Base-by-base conservation (phyloP, 1,140 invertebrate genomes). In the Drosophila subpulchrella region DNA sequence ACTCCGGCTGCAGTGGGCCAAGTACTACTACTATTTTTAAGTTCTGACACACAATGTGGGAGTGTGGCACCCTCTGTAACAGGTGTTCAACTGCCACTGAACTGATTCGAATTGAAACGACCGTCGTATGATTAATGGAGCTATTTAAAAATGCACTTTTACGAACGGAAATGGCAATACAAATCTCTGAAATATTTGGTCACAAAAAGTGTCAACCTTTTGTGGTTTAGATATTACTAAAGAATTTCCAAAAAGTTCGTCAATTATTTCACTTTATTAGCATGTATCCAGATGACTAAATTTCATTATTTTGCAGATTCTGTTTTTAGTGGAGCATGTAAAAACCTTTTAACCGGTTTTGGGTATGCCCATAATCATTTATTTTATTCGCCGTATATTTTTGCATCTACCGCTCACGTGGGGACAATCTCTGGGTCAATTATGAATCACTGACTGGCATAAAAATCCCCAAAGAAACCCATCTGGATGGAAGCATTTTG, bases 341-440 rank as follows among this genome's bases (percentile, higher is more conserved):
- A 27, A 41, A 78, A 38, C 56, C 54, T 67, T 50, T 71, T 41
- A 83, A 86, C 82, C 75, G 83, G 83, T 88, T 86, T 41, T 1
- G 4, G 41, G 34, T 60, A 6, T 12, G 15, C 2, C 20, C 13
- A 71, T 48, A 58, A 71, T 17, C 36, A 70, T 70, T 71, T 42
- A 58, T 71, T 71, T 50, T 24, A 27, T 30, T 27, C 57, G 65
- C n/a, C 36, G 41, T 13, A 47, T 70, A 41, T 70, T 57, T 68
- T 68, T 51, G 50, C 36, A 50, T 58, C 53, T 50, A 36, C 13
- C 44, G 30, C 51, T 71, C 67, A 71, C 67, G 67, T 71, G 67
- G 50, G 0, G 6, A 48, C 12, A 20, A 32, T 42, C 36, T 50
- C 17, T 70, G 62, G 67, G 67, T 67, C 65, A 71, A 42, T 58